Percentiles rank a stretch among this genome's conserved stretches.
Evolutionary conservation across 2,888 invertebrate species (phyloP).

Genomic region (Sarcophaga carnaria): DNA sequence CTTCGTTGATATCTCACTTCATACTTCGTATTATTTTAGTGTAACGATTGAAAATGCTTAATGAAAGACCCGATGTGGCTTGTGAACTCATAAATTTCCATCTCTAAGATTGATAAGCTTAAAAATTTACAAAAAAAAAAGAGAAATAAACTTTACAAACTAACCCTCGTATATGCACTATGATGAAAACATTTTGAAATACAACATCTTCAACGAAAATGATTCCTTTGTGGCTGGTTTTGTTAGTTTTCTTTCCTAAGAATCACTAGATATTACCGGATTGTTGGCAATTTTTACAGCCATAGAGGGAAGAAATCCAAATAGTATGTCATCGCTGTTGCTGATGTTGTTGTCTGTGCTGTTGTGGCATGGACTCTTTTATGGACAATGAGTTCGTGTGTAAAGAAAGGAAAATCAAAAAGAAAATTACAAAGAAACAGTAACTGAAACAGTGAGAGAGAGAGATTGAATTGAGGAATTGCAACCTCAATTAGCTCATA

Average conservation of each 20-base stretch:
- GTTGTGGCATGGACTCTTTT: constrained; percentile 34
- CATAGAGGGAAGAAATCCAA: constrained; percentile 47
- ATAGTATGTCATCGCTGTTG: not conserved
- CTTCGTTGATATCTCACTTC: too few species aligned
- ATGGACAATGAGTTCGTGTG: constrained; percentile 40
- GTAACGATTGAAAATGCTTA: too few species aligned
- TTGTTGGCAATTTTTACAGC: constrained; percentile 22
- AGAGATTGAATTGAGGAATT: constrained; percentile 19
- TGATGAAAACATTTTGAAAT: constrained; percentile 16
- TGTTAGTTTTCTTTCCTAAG: constrained; percentile 24
- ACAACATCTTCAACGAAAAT: constrained; percentile 20
- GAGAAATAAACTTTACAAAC: not conserved
- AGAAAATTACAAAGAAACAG: not conserved
- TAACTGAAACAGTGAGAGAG: constrained; percentile 22
- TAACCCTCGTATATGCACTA: not conserved
- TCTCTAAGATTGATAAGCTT: too few species aligned
- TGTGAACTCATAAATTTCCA: too few species aligned
- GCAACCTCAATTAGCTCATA: constrained; percentile 61
- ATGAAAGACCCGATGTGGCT: too few species aligned
- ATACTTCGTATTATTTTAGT: too few species aligned
- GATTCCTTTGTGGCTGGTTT: constrained; percentile 29
- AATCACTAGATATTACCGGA: constrained; percentile 29
- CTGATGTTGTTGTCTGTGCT: not conserved
- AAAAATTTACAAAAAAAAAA: too few species aligned
- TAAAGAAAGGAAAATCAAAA: constrained; percentile 23